Base-by-base conservation (phyloP, 1,140 invertebrate genomes). In the Ceratitis capitata region DNA sequence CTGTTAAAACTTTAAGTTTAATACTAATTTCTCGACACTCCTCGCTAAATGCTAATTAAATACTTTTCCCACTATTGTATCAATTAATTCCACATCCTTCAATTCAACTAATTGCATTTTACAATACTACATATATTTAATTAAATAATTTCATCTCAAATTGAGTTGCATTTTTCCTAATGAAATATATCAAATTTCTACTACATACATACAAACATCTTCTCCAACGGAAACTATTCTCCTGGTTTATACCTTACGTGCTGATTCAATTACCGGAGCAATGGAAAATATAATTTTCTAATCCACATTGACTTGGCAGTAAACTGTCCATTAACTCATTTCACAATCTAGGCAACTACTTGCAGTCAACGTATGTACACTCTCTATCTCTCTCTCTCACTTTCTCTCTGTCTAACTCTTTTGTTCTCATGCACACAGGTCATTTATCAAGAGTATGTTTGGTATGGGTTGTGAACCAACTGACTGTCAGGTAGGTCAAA, bases 231-330 rank as follows among this genome's bases (percentile, higher is more conserved):
- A 78, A 78, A 10, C 69, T 23, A 78, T 39, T 78, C 39, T 45
- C 39, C 45, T 19, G 45, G 32, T n/a, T 78, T 32, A 78, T 45
- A 23, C 69, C 69, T 45, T 26, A 45, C 45, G 35, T 23, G 45
- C 39, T 78, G 45, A 78, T 78, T 78, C 69, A 78, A 78, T 78
- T 78, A 78, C 2, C 29, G 26, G 26, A 10, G 69, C 69, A 7
- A 78, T 78, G 69, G 14, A 78, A 69, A 78, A 45, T 74, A 42
- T 23, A 74, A 78, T 45, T 69, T 69, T 47, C 69, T 45, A 78
- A 45, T 47, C 69, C 35, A 45, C 39, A 78, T 78, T 78, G 69
- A n/a, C n/a, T 78, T 42, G 39, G 69, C 69, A 47, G 39, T 45
- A 45, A 78, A 78, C 16, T 78, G n/a, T 32, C 39, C 39, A 78